phyloP scores from a whole-genome alignment of 2,797 vertebrate genomes.

The Microhierax caerulescens region DNA sequence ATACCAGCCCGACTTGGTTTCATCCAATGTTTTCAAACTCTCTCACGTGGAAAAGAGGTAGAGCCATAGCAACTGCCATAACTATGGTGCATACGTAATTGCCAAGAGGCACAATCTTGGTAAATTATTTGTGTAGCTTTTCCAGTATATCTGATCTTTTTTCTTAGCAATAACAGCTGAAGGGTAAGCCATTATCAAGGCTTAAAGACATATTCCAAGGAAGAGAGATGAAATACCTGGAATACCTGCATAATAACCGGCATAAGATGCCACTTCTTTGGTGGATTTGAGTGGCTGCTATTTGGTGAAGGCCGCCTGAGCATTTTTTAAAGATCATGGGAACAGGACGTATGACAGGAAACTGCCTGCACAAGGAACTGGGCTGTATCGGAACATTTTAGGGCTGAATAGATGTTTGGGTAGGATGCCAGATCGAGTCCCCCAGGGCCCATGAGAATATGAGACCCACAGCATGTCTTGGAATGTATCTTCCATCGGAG shows the following conservation, averaged over 20 bases:
- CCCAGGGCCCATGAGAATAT: neutral
- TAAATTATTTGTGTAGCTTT: neutral
- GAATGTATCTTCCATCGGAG: neutral
- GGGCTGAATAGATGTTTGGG: neutral
- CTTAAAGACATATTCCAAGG: neutral
- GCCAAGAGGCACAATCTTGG: neutral
- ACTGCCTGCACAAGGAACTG: neutral
- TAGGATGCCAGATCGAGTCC: neutral
- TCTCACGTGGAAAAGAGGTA: neutral
- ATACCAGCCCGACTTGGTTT: neutral
- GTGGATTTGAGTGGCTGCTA: neutral
- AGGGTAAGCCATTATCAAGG: neutral
- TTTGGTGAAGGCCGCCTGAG: neutral
- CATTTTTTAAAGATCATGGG: neutral
- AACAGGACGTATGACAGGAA: neutral
- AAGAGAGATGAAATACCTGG: neutral
- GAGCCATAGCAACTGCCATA: slow-evolving; percentile 2
- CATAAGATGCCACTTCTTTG: neutral
- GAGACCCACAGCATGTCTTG: neutral
- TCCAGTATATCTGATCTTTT: neutral
- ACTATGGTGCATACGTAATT: neutral
- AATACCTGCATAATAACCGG: neutral
- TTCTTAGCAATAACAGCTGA: neutral
- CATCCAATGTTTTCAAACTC: neutral
- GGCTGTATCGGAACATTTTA: neutral